Conservation (phyloP, 2,113 vertebrate species). For the Clarias gariepinus region DNA sequence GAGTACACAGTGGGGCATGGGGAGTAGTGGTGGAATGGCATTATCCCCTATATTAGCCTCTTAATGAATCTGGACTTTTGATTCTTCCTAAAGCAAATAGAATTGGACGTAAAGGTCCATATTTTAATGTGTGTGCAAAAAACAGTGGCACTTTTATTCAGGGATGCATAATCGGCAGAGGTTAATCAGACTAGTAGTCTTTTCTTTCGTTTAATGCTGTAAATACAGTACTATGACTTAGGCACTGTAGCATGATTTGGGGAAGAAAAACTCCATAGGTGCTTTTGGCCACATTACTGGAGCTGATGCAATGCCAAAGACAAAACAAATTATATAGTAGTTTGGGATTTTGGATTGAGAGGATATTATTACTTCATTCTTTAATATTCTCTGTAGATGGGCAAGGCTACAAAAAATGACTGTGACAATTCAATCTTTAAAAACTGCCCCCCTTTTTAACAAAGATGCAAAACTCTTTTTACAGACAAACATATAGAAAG, state of each 20-base stretch:
- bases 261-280: not conserved
- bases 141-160: slow-evolving; percentile 19
- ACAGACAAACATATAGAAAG: not conserved
- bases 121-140: not conserved
- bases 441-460: slow-evolving; percentile 2
- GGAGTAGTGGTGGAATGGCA: slow-evolving; percentile 27
- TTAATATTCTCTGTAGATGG: slow-evolving; percentile 42
- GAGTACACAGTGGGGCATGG: slow-evolving; percentile 31
- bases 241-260: slow-evolving; percentile 41
- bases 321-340: slow-evolving; percentile 23
- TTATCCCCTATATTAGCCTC: slow-evolving; percentile 9
- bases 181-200: slow-evolving; percentile 9
- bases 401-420: not conserved
- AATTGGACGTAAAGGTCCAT: slow-evolving; percentile 28
- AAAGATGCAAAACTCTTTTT: slow-evolving; percentile 19
- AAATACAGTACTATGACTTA: no score
- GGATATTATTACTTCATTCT: slow-evolving; percentile 22
- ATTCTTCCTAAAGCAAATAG: not conserved
- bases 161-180: not conserved
- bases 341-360: slow-evolving; percentile 42
- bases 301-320: slow-evolving; percentile 37
- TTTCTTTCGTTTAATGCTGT: slow-evolving; percentile 23
- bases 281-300: slow-evolving; percentile 41
- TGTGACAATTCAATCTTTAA: slow-evolving; percentile 14
- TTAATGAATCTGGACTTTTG: not conserved